These are phyloP conservation scores for Mus pahari DNA, from an alignment of 2,113 vertebrate genomes.

Conservation along the genomic window DNA sequence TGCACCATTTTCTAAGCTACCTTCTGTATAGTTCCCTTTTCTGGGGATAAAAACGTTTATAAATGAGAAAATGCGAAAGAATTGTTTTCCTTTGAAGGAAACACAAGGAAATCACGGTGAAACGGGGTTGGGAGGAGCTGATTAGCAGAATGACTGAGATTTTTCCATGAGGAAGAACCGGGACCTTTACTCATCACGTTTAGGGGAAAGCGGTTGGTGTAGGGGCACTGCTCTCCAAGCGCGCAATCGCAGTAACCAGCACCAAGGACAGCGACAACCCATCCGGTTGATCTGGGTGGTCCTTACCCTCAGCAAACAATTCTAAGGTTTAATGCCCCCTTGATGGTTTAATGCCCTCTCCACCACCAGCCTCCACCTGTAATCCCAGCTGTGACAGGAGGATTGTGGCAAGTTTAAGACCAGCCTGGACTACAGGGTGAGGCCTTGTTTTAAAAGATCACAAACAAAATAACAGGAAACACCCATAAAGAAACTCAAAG, in stretches of 20 bases:
- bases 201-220: background rate
- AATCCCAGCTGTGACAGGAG: background rate
- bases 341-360: background rate
- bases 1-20: background rate
- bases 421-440: background rate
- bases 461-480: background rate
- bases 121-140: background rate
- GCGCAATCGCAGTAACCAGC: conserved; percentile 53
- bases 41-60: background rate
- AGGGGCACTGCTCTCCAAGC: background rate
- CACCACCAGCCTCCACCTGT: background rate
- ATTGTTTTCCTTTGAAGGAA: background rate
- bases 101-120: background rate
- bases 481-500: background rate
- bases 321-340: background rate
- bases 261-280: conserved; percentile 85
- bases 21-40: background rate
- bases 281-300: conserved; percentile 33
- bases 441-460: background rate
- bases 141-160: background rate
- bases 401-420: background rate
- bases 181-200: background rate
- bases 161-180: background rate
- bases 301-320: background rate
- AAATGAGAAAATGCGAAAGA: conserved; percentile 10